These are phyloP conservation scores for Poeciliopsis infans DNA, from an alignment of 2,797 vertebrate genomes.

Conservation along the genomic window DNA sequence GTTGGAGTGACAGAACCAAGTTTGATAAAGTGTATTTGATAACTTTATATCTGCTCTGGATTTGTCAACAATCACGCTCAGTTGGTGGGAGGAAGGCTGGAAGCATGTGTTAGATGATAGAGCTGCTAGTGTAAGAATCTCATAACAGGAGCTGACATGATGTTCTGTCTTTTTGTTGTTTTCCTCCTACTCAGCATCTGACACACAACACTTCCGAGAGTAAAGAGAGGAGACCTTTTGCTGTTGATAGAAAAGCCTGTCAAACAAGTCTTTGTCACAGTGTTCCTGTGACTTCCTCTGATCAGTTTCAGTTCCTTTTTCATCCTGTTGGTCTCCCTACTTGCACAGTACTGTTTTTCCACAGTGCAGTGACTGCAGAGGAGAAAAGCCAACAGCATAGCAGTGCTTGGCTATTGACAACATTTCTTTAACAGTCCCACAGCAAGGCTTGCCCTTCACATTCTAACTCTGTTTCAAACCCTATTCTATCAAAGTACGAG, in stretches of 20 bases:
- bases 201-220: constrained; percentile 81
- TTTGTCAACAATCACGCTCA: constrained; percentile 44
- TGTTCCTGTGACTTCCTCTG: constrained; percentile 83
- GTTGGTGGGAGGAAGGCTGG: constrained; percentile 54
- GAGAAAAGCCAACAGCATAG: constrained; percentile 89
- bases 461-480: constrained; percentile 73
- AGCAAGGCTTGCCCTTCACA: constrained; percentile 82
- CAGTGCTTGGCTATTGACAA: constrained; percentile 86
- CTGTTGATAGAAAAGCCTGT: constrained; percentile 73
- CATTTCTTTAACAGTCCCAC: constrained; percentile 84
- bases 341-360: constrained; percentile 85
- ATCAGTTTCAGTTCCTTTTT: constrained; percentile 85
- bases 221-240: constrained; percentile 82
- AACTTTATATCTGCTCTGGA: constrained; percentile 12
- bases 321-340: constrained; percentile 78
- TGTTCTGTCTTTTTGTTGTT: constrained; percentile 64
- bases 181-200: constrained; percentile 83
- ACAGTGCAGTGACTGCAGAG: constrained; percentile 85
- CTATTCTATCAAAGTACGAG: constrained; percentile 44
- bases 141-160: constrained; percentile 64
- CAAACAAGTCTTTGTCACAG: constrained; percentile 80
- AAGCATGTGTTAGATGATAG: constrained; percentile 61
- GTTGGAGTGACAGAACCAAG: neutral
- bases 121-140: constrained; percentile 61
- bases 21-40: constrained; percentile 1